Conservation (phyloP, 92 coral and sea anemone genomes). For the Epizoanthus ramosus region DNA sequence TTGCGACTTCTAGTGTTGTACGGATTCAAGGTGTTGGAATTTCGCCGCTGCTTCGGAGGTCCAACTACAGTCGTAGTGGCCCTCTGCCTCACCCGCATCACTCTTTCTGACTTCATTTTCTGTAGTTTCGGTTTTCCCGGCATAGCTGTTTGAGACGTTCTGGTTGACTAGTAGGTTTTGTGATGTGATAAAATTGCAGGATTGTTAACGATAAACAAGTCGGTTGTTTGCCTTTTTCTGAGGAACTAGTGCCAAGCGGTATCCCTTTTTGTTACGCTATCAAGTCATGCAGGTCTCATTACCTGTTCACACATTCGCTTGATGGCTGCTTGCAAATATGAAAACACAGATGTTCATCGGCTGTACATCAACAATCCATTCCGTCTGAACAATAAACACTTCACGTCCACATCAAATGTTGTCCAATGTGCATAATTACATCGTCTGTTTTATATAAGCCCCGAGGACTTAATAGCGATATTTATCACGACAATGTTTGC, state of each 20-base stretch:
- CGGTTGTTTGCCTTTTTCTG: not conserved
- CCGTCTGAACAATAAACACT: not conserved
- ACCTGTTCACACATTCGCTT: constrained; percentile 3
- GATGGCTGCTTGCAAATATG: not conserved
- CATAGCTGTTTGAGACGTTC: not conserved
- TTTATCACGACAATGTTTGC: not conserved
- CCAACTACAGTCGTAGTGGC: constrained; percentile 10
- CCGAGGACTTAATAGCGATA: too few species aligned
- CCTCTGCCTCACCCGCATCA: constrained; percentile 22
- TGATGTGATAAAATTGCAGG: not conserved
- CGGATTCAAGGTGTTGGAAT: constrained; percentile 41
- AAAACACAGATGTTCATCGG: not conserved
- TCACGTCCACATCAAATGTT: not conserved
- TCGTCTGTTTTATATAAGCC: not conserved
- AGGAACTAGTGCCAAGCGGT: too few species aligned
- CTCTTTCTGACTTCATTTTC: constrained; percentile 44
- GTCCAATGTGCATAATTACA: not conserved
- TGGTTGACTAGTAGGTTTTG: not conserved
- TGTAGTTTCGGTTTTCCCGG: constrained; percentile 35
- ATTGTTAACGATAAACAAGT: not conserved
- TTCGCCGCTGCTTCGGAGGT: constrained; percentile 32
- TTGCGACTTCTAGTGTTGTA: constrained; percentile 55
- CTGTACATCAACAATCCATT: not conserved
- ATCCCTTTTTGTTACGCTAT: too few species aligned
- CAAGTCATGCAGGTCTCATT: not conserved